Conservation (phyloP, 2,888 invertebrate species). For the Drosophila borborema region DNA sequence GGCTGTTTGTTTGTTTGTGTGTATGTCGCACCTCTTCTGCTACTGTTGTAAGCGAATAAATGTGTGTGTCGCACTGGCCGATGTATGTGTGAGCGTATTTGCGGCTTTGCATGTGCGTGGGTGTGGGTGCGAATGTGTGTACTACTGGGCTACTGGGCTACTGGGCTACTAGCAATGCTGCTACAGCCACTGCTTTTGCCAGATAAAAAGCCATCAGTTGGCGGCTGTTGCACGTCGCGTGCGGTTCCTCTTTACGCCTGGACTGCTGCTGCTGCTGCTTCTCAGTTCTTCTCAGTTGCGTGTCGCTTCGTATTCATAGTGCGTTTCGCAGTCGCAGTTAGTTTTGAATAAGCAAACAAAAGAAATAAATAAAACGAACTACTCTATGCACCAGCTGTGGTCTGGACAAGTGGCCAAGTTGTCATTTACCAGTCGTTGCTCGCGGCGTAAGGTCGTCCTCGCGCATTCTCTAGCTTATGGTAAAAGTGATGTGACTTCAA, state of each 20-base stretch:
- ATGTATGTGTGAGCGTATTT: conserved; percentile 4
- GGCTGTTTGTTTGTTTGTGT: conserved; percentile 29
- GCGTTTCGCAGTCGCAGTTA: conserved; percentile 42
- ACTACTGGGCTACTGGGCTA: conserved; percentile 11
- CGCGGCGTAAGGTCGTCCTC: conserved; percentile 51
- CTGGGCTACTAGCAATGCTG: conserved; percentile 4
- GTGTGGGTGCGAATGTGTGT: conserved; percentile 51
- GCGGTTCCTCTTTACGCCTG: conserved; percentile 60
- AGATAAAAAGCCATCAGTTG: conserved; percentile 76
- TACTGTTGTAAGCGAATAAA: neutral
- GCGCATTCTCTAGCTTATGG: conserved; percentile 25
- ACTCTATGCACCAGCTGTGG: conserved; percentile 31
- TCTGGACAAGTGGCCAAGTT: conserved; percentile 38
- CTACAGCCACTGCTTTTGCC: conserved; percentile 35
- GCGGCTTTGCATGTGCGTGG: conserved; percentile 35
- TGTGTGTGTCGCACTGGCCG: neutral
- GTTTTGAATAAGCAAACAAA: conserved; percentile 45
- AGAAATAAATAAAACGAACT: conserved; percentile 22
- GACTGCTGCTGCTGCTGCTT: conserved; percentile 15
- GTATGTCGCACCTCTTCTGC: conserved; percentile 10
- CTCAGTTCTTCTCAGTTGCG: conserved; percentile 6
- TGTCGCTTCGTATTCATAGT: conserved; percentile 47
- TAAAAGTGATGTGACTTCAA: conserved; percentile 1
- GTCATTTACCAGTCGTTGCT: conserved; percentile 61
- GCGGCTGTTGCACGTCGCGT: conserved; percentile 81